A percentile compares a stretch with the other conserved stretches of the same genome.
phyloP scores from a whole-genome alignment of 2,888 invertebrate species.

The Sialis fuliginosa region DNA sequence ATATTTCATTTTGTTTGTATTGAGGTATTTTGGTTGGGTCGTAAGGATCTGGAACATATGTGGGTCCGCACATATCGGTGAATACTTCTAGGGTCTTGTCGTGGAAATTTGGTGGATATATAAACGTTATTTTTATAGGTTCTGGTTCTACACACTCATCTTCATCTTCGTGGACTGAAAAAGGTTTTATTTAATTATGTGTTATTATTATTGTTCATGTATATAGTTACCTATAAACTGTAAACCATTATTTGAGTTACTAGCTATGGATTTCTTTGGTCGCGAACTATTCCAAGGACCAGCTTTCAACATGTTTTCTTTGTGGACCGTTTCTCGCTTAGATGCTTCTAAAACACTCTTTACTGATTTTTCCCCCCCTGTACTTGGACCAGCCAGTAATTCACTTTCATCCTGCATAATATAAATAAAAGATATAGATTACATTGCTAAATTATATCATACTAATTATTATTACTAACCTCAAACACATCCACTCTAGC shows the following conservation, averaged over 20 bases:
- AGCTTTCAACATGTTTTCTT: slow-evolving; percentile 54
- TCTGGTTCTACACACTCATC: slow-evolving; percentile 23
- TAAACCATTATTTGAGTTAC: slow-evolving; percentile 17
- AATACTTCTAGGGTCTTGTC: slow-evolving; percentile 29
- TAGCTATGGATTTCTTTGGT: slow-evolving; percentile 20
- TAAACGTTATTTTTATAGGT: slow-evolving; percentile 1
- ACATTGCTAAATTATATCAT: too few species aligned
- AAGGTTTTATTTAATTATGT: slow-evolving; percentile 5
- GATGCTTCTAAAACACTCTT: slow-evolving; percentile 37
- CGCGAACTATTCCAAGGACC: slow-evolving; percentile 45
- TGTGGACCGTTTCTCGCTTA: slow-evolving; percentile 31
- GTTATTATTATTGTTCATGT: background rate
- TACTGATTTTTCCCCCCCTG: slow-evolving; percentile 18
- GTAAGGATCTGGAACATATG: slow-evolving; percentile 41
- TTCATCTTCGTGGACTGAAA: slow-evolving; percentile 45
- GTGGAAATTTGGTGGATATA: slow-evolving; percentile 15
- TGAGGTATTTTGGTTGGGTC: slow-evolving; percentile 42
- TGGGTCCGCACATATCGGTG: slow-evolving; percentile 30
- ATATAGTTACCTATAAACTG: slow-evolving; percentile 27
- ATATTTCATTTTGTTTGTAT: slow-evolving; percentile 51
- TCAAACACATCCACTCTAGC: slow-evolving; percentile 33
- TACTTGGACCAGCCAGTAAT: slow-evolving; percentile 12
- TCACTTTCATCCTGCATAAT: too few species aligned
- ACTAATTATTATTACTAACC: too few species aligned
- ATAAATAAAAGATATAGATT: too few species aligned